phyloP scores from a whole-genome alignment of 1,140 invertebrate species.

The Drosophila punjabiensis region DNA sequence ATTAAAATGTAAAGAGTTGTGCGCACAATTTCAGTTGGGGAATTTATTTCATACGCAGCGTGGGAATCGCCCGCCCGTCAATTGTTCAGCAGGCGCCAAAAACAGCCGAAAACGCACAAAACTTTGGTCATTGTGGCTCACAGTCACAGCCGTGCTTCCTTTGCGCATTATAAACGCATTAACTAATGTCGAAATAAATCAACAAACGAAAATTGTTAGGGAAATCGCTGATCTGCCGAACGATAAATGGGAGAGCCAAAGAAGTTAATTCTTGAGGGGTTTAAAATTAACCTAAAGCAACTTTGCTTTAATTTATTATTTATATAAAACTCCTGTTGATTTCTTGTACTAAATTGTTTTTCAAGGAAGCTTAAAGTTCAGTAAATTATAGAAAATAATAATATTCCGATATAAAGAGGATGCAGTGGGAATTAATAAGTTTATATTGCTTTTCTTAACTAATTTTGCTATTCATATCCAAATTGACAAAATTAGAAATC shows the following conservation, averaged over 20 bases:
- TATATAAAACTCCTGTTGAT: not conserved
- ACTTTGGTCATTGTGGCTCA: constrained; percentile 22
- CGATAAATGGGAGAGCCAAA: constrained; percentile 50
- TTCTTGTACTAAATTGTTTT: too few species aligned
- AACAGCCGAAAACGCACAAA: constrained; percentile 21
- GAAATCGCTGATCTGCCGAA: constrained; percentile 33
- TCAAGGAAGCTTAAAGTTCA: too few species aligned
- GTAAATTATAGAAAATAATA: too few species aligned
- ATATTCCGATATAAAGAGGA: too few species aligned
- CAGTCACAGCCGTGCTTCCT: constrained; percentile 34
- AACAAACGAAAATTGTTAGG: constrained; percentile 64
- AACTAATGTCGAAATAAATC: constrained; percentile 77
- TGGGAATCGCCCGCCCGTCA: constrained; percentile 73
- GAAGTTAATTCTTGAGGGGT: constrained; percentile 2
- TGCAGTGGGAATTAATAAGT: too few species aligned
- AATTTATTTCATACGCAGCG: constrained; percentile 82
- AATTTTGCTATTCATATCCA: not conserved
- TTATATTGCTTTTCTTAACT: too few species aligned
- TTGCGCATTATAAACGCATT: constrained; percentile 80
- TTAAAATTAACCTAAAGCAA: not conserved
- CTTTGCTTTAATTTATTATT: not conserved
- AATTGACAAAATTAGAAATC: not conserved
- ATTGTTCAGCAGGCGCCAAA: constrained; percentile 77
- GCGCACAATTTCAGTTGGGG: constrained; percentile 62
- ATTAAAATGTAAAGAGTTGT: constrained; percentile 80